Conservation (phyloP, 2,797 vertebrate genomes). For the Uromys caudimaculatus region DNA sequence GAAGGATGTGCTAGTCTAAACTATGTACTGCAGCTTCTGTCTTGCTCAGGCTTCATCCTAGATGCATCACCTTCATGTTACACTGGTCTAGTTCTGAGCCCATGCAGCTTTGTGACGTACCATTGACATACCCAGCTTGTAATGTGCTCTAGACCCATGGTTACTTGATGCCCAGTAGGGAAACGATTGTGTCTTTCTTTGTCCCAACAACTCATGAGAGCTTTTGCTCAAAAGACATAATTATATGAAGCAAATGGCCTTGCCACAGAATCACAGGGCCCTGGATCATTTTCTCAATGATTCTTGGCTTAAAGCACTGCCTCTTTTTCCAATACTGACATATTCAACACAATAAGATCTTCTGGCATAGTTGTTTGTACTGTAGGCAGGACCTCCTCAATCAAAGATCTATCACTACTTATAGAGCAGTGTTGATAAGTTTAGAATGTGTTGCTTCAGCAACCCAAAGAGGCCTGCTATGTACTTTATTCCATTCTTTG, state of each 20-base stretch:
- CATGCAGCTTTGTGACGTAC: neutral
- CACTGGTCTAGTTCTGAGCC: neutral
- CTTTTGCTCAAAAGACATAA: conserved; percentile 42
- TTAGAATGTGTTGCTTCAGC: neutral
- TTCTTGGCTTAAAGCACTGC: neutral
- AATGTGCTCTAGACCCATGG: neutral
- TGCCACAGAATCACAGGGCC: conserved; percentile 9
- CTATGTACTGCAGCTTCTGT: neutral
- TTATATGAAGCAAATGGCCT: conserved; percentile 22
- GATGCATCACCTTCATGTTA: neutral
- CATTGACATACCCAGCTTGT: neutral
- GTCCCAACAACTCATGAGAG: neutral
- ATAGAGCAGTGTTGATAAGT: neutral
- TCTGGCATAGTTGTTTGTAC: neutral
- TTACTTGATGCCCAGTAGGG: neutral
- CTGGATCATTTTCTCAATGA: neutral
- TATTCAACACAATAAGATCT: neutral
- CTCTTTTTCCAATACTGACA: neutral
- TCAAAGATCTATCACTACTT: conserved; percentile 26
- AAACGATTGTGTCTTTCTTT: neutral
- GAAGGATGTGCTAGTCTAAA: neutral
- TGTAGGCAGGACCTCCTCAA: neutral
- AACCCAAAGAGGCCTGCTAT: conserved; percentile 4
- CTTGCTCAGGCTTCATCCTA: neutral
- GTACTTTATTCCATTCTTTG: neutral